Percentiles rank a stretch among this genome's conserved stretches.
Evolutionary conservation across 2,113 vertebrate genomes (phyloP).

Genomic region (Daboia siamensis): DNA sequence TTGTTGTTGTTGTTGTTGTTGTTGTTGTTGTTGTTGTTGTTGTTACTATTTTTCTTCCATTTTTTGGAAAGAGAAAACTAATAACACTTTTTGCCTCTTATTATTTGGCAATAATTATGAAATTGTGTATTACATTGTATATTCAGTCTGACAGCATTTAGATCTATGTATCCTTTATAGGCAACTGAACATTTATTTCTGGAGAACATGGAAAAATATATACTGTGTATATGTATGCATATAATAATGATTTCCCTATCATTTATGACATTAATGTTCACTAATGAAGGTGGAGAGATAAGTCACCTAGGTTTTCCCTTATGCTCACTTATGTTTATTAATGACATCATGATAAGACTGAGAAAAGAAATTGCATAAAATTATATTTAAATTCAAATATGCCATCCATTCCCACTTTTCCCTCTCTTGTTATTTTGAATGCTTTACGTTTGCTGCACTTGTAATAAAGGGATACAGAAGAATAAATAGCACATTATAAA

Average conservation of each 20-base stretch:
- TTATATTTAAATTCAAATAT: constrained; percentile 48
- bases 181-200: constrained; percentile 43
- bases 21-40: too few species aligned
- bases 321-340: constrained; percentile 61
- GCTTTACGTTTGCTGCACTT: constrained; percentile 38
- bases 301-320: constrained; percentile 48
- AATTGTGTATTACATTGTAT: constrained; percentile 18
- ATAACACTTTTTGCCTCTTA: not conserved
- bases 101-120: not conserved
- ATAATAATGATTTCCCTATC: constrained; percentile 47
- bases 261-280: constrained; percentile 65
- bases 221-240: constrained; percentile 31
- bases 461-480: constrained; percentile 35
- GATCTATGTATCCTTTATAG: constrained; percentile 37
- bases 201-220: constrained; percentile 46
- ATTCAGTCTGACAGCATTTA: constrained; percentile 40
- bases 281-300: constrained; percentile 60
- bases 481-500: constrained; percentile 29
- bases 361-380: constrained; percentile 58
- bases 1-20: too few species aligned
- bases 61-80: not conserved
- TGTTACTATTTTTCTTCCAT: not conserved
- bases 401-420: constrained; percentile 52
- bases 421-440: constrained; percentile 48
- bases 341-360: constrained; percentile 61